Evolutionary conservation across 2,113 vertebrate genomes (phyloP), one percentile per base, ranked within the genome.

Genomic region (Cairina moschata): DNA sequence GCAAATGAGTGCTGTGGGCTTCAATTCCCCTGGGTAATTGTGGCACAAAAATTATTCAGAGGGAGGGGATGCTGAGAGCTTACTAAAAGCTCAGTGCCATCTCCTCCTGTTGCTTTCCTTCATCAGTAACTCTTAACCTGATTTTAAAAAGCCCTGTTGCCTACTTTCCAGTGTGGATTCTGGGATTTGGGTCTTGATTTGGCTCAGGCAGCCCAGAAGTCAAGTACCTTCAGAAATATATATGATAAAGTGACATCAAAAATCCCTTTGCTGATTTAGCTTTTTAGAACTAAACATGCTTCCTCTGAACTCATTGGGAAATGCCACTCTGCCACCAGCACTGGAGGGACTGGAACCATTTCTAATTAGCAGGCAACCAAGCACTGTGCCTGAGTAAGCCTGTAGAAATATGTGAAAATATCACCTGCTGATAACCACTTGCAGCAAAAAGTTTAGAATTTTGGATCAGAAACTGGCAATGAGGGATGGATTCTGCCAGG

Each of bases 11-110:
- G 15, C 13, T 44, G 12, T 50, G n/a, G 9, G 36, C 16, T 72
- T 91, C 23, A 38, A 0, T 63, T 58, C 31, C 2, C 2, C 50
- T 17, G 14, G 36, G 11, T 0, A 1, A 74, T 17, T 2, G 2
- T 36, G 31, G 36, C 8, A 5, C 11, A 6, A 63, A 72, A 60
- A 11, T 6, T 74, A 60, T 54, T 84, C 58, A 86, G 32, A 2
- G 7, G 42, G 22, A 77, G 34, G 2, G 25, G 16, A 40, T 10
- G 42, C 17, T 59, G 36, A 71, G 29, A 85, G 46, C 5, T 77
- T 54, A 74, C 13, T 18, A 26, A 8, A 58, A 48, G 13, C 12
- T 74, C 29, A 75, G 26, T 20, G 9, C 2, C 23, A 2, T 48
- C 71, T 85, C 40, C 8, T 84, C 12, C 28, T 42, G 46, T 16